Evolutionary conservation across 2,113 vertebrate species (phyloP).

Genomic region (Pseudorhombus dupliciocellatus): DNA sequence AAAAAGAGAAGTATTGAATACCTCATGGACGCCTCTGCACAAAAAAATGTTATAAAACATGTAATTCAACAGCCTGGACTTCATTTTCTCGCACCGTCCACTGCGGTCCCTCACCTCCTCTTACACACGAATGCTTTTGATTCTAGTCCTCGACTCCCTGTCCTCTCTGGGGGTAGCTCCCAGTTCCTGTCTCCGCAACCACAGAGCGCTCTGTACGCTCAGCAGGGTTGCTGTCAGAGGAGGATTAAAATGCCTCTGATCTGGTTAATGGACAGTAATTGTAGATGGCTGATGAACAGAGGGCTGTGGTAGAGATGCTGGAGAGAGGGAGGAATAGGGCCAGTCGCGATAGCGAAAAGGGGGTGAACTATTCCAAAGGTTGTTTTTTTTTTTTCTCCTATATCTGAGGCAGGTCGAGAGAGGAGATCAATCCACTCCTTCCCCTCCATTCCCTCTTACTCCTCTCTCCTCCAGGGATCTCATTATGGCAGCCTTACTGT

Average conservation of each 20-base stretch:
- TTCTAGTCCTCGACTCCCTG: slow-evolving; percentile 25
- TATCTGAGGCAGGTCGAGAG: slow-evolving; percentile 44
- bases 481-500: slow-evolving; percentile 69
- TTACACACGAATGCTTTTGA: slow-evolving; percentile 38
- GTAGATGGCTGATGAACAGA: slow-evolving; percentile 52
- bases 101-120: background rate
- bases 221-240: slow-evolving; percentile 46
- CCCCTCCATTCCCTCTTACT: slow-evolving; percentile 32
- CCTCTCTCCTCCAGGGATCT: slow-evolving; percentile 72
- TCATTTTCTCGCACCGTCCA: background rate
- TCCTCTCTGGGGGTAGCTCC: slow-evolving; percentile 19
- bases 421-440: slow-evolving; percentile 40
- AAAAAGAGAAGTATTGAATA: background rate
- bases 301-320: slow-evolving; percentile 8
- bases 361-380: slow-evolving; percentile 24
- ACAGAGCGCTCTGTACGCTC: slow-evolving; percentile 30
- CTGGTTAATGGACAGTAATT: slow-evolving; percentile 67
- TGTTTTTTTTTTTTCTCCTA: no score
- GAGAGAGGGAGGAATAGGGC: background rate
- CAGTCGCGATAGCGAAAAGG: background rate
- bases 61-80: background rate
- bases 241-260: slow-evolving; percentile 63
- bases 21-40: background rate
- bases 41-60: slow-evolving; percentile 3
- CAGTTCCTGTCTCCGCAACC: slow-evolving; percentile 1